Conservation (phyloP, 2,888 invertebrate species). For the Melieria picta region DNA sequence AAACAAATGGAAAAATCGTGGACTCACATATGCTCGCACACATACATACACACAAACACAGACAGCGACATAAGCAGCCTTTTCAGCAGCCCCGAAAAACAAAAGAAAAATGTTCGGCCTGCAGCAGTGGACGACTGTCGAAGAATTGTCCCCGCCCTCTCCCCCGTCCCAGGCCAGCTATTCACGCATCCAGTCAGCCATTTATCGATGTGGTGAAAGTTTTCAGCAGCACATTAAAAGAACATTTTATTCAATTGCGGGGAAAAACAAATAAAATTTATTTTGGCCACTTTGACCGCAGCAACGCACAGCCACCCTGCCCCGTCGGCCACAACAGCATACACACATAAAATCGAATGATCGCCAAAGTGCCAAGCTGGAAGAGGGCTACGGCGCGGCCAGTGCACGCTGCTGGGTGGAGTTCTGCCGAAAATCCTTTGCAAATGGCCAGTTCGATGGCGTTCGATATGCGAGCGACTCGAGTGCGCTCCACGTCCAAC, state of each 20-base stretch:
- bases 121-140: slow-evolving; percentile 11
- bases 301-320: neutral
- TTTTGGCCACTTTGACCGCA: slow-evolving; percentile 40
- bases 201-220: slow-evolving; percentile 25
- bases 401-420: slow-evolving; percentile 31
- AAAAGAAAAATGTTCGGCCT: slow-evolving; percentile 4
- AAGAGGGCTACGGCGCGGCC: neutral
- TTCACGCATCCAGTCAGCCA: slow-evolving; percentile 1
- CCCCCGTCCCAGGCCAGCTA: neutral
- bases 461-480: slow-evolving; percentile 37
- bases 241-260: slow-evolving; percentile 62
- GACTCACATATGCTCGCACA: slow-evolving; percentile 11
- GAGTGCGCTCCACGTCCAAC: slow-evolving; percentile 61
- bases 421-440: slow-evolving; percentile 29
- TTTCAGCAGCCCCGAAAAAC: slow-evolving; percentile 8
- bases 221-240: slow-evolving; percentile 51
- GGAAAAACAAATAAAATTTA: slow-evolving; percentile 62
- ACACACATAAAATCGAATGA: neutral
- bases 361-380: neutral
- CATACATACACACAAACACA: slow-evolving; percentile 1
- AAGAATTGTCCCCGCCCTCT: slow-evolving; percentile 3
- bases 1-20: neutral
- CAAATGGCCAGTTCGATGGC: slow-evolving; percentile 12
- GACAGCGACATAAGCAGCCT: slow-evolving; percentile 6
- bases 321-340: neutral